A percentile compares a stretch with the other conserved stretches of the same genome.
phyloP scores from a whole-genome alignment of 2,797 vertebrate species.

The Epinephelus coioides region DNA sequence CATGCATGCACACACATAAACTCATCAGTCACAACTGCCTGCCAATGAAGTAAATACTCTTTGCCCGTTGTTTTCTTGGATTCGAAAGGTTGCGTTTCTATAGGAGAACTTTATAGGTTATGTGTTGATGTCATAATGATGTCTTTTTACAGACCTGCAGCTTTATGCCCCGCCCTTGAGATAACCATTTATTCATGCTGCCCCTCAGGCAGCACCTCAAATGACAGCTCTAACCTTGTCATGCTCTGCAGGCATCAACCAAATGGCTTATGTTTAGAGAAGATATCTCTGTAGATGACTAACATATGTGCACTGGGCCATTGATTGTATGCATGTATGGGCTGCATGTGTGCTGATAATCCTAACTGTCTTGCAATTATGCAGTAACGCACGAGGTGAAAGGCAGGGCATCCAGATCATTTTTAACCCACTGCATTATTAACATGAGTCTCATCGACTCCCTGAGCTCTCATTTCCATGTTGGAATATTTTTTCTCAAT shows the following conservation, averaged over 20 bases:
- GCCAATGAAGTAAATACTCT: not conserved
- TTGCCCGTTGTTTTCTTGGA: constrained; percentile 7
- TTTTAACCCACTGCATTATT: constrained; percentile 22
- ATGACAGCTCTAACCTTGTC: constrained; percentile 31
- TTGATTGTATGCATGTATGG: constrained; percentile 33
- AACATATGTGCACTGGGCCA: constrained; percentile 52
- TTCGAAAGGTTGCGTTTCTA: constrained; percentile 42
- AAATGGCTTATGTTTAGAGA: constrained; percentile 48
- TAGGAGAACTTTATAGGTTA: not conserved
- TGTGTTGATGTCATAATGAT: constrained; percentile 46
- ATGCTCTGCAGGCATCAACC: constrained; percentile 30
- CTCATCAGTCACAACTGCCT: not conserved
- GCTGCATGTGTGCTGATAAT: constrained; percentile 67
- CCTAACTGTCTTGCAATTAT: constrained; percentile 39
- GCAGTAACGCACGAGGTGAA: constrained; percentile 59
- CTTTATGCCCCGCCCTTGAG: constrained; percentile 21
- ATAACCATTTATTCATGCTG: constrained; percentile 36
- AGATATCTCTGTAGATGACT: constrained; percentile 49
- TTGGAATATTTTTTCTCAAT: not conserved
- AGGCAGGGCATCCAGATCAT: constrained; percentile 45
- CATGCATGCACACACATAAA: not conserved
- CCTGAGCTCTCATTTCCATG: constrained; percentile 10
- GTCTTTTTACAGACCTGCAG: constrained; percentile 26
- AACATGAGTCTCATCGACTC: constrained; percentile 19
- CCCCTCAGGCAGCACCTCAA: constrained; percentile 30